Percentiles rank a stretch among this genome's conserved stretches.
phyloP scores from a whole-genome alignment of 2,888 invertebrate species.

The Prenolepis imparis region DNA sequence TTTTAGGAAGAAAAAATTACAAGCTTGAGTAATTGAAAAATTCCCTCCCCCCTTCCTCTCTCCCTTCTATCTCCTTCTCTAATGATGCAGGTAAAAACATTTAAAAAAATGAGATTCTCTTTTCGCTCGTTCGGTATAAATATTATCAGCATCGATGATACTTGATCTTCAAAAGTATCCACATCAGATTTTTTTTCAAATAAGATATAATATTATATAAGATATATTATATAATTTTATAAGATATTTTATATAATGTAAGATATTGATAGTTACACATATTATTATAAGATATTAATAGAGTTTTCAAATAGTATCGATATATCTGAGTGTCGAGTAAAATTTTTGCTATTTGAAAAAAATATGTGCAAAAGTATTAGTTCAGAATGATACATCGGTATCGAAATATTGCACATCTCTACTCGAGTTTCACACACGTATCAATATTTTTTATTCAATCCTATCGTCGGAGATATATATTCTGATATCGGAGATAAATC shows the following conservation, averaged over 20 bases:
- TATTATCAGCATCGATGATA: background rate
- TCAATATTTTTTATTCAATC: background rate
- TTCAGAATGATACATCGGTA: background rate
- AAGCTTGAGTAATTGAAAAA: conserved; percentile 19
- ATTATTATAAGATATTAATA: too few species aligned
- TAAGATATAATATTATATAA: too few species aligned
- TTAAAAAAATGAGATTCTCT: background rate
- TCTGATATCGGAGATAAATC: background rate
- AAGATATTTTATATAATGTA: background rate
- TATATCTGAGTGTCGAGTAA: background rate
- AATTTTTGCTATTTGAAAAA: background rate
- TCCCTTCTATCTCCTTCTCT: too few species aligned
- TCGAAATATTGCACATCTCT: background rate
- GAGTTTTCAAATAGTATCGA: background rate
- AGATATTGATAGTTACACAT: too few species aligned
- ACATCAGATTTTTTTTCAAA: background rate
- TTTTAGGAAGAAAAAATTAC: conserved; percentile 21
- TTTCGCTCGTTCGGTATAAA: background rate
- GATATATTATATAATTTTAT: background rate
- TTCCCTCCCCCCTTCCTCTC: background rate
- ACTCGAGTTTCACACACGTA: background rate
- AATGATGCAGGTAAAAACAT: background rate
- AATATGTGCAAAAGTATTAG: background rate
- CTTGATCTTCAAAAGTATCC: too few species aligned
- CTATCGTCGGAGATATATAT: background rate